Evolutionary conservation across 1,140 invertebrate genomes (phyloP), one percentile per base, ranked within the genome.

Genomic region (Asobara japonica): DNA sequence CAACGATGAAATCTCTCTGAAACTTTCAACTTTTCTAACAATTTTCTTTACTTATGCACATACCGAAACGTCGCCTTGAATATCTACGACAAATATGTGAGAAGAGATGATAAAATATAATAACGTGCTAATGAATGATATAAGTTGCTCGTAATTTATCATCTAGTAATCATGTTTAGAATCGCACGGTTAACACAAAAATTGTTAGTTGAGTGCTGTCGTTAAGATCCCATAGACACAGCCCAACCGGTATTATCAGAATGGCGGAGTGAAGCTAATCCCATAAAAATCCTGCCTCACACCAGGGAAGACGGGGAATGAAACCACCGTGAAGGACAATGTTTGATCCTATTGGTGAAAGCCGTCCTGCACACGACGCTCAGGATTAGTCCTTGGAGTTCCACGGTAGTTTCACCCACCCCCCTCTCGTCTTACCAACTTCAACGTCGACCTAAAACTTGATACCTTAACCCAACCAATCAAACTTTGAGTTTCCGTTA

Each of bases 401-500:
- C 31, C 29, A 72, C 48, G 29, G 51, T 25, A 56, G 51, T 56
- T 56, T 65, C 62, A 65, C 11, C 29, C 33, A 22, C 22, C 13
- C 27, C 62, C 41, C 6, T 33, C n/a, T 27, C n/a, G 22, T 41
- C 69, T 30, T 48, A 78, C 75, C 65, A 83, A 84, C 78, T 85
- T 84, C 78, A 77, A 69, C 73, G 75, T 70, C 56, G 62, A 68
- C 69, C 78, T 79, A 84, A 84, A 84, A 83, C 81, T 85, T 85
- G 82, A 85, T 85, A 84, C 80, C 80, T 81, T 80, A 82, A 81
- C 78, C 79, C 79, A 80, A 80, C 83, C 82, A 86, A 87, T 87
- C 84, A 87, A 87, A 87, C 81, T 86, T 86, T 80, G 77, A 83
- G 79, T 81, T n/a, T 84, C 76, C 76, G 75, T 77, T 85, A 85